These are phyloP conservation scores for Liopterus haemorrhoidalis DNA, from an alignment of 2,888 invertebrate genomes.

Conservation along the genomic window DNA sequence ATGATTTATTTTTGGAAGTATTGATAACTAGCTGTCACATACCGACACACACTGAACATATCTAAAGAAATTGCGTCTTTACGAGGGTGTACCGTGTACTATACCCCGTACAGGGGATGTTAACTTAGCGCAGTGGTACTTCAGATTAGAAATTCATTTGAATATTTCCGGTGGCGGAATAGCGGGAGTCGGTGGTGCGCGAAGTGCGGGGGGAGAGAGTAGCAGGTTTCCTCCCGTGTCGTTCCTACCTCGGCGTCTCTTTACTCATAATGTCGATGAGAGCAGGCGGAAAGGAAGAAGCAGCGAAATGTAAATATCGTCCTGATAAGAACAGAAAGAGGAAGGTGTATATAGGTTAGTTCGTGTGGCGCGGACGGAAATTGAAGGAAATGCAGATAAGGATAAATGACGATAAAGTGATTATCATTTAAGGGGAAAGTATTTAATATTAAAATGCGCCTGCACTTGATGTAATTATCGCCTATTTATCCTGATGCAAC, in stretches of 20 bases:
- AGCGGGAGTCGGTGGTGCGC: slow-evolving; percentile 21
- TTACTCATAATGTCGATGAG: not conserved
- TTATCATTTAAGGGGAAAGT: slow-evolving; percentile 30
- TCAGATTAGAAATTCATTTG: slow-evolving; percentile 50
- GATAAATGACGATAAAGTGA: slow-evolving; percentile 39
- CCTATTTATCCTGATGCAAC: too few species aligned
- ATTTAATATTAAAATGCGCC: slow-evolving; percentile 22
- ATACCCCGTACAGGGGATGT: too few species aligned
- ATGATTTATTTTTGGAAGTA: too few species aligned
- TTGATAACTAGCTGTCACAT: too few species aligned
- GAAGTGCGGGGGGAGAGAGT: slow-evolving; percentile 24
- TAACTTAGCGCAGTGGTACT: slow-evolving; percentile 27
- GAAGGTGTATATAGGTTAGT: slow-evolving; percentile 35
- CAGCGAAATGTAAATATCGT: slow-evolving; percentile 37
- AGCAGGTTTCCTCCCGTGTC: slow-evolving; percentile 7
- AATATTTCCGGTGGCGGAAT: slow-evolving; percentile 45
- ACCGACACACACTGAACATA: too few species aligned
- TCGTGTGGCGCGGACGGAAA: slow-evolving; percentile 35
- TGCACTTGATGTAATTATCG: too few species aligned
- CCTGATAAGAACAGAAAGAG: slow-evolving; percentile 29
- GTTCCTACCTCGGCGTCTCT: not conserved
- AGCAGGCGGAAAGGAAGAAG: slow-evolving; percentile 21
- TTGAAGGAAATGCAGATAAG: slow-evolving; percentile 40
- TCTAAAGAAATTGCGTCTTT: too few species aligned
- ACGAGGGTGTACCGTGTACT: too few species aligned